Evolutionary conservation across 1,140 invertebrate genomes (phyloP), one percentile per base, ranked within the genome.

Genomic region (Polypedilum vanderplanki): DNA sequence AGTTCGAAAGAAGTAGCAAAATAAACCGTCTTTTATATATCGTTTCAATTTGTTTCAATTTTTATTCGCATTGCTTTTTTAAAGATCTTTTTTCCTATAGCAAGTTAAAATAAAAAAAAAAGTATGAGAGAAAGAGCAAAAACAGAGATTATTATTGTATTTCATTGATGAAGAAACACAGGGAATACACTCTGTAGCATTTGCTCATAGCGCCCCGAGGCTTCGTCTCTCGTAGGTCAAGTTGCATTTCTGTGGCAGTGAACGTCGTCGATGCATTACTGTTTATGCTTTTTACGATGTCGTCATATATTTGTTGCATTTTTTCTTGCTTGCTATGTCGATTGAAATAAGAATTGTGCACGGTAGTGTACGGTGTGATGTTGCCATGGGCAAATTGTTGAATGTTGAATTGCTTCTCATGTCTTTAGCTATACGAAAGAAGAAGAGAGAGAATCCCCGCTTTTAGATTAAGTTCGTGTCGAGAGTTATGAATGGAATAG

Each of bases 91-190:
- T 46, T 57, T 15, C 15, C 46, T 15, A 3, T 57, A 33, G 24
- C 5, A 33, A 33, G 24, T 5, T 3, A 33, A 5, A 33, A 5
- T 5, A 57, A n/a, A 57, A 57, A 15, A 57, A 46, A 46, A 46
- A 12, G 8, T 41, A 12, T 12, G 8, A 57, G 12, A 57, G 46
- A 57, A 57, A 57, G n/a, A n/a, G n/a, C n/a, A n/a, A 57, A 57
- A 57, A 57, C 46, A 57, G 12, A 57, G 46, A 57, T 57, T 22
- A 18, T 70, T 70, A 70, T 70, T n/a, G 20, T 70, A 17, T 70
- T 70, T 70, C 65, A 70, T 70, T 70, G 65, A 70, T 70, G 65
- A 70, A 70, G 65, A 70, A 70, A 70, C 1, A 70, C 20, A 70
- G 17, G 20, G 9, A 12, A n/a, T 18, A 20, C 17, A 70, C 65